Conservation (phyloP, 2,797 vertebrate species). For the Channallabes apus region DNA sequence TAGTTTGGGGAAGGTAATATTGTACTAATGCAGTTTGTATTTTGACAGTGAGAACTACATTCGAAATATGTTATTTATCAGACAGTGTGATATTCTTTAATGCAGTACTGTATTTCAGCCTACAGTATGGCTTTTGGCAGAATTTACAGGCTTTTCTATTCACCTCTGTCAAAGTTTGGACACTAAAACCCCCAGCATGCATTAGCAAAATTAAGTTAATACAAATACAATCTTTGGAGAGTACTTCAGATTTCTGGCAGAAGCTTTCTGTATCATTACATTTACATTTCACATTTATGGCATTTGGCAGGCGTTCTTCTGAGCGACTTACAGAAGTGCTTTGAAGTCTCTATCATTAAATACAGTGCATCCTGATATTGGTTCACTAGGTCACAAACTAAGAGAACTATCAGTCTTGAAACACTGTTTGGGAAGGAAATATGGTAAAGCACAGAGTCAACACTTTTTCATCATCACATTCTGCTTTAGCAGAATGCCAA, state of each 20-base stretch:
- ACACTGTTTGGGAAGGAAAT: too few species aligned
- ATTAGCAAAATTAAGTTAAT: conserved; percentile 34
- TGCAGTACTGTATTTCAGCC: background rate
- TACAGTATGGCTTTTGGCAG: conserved; percentile 16
- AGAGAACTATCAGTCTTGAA: too few species aligned
- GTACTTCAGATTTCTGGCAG: conserved; percentile 23
- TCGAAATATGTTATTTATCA: background rate
- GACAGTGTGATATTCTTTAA: background rate
- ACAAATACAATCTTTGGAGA: conserved; percentile 17
- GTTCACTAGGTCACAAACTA: too few species aligned
- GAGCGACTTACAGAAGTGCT: too few species aligned
- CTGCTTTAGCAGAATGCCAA: conserved; percentile 5
- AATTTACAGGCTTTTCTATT: background rate
- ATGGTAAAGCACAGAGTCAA: too few species aligned
- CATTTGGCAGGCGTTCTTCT: too few species aligned
- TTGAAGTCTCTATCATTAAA: too few species aligned
- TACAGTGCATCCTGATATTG: background rate
- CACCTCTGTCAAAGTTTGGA: conserved; percentile 10
- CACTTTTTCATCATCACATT: background rate
- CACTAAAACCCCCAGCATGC: background rate
- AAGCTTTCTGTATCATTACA: conserved; percentile 6
- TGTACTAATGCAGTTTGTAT: conserved; percentile 7
- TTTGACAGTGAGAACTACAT: background rate
- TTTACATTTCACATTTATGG: too few species aligned
- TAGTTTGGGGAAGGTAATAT: background rate